Percentiles rank a stretch among this genome's conserved stretches.
These are phyloP conservation scores for Drosophila ambigua DNA, from an alignment of 1,140 invertebrate species.

Conservation along the genomic window DNA sequence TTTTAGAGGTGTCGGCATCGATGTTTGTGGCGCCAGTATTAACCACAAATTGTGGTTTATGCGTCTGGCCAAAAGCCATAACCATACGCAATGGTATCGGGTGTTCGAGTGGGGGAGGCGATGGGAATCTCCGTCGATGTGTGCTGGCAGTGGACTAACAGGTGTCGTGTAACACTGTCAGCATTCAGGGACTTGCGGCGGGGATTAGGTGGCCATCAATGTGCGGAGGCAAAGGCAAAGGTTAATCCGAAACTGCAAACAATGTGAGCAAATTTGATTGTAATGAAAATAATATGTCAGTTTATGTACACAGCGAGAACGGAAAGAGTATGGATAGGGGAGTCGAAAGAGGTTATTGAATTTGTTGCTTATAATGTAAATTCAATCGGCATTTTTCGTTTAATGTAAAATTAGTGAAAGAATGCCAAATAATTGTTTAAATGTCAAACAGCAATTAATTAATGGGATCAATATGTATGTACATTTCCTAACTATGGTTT, in stretches of 20 bases:
- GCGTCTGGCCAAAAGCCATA: constrained; percentile 51
- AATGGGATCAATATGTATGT: too few relatives aligned
- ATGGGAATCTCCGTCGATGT: too few relatives aligned
- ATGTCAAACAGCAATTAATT: too few relatives aligned
- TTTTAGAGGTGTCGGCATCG: constrained; percentile 41
- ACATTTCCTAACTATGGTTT: constrained; percentile 1
- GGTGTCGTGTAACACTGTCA: constrained; percentile 7
- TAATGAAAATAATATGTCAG: constrained; percentile 7
- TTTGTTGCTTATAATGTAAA: constrained; percentile 11
- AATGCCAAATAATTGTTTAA: too few relatives aligned
- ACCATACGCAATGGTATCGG: background rate
- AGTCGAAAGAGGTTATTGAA: constrained; percentile 3
- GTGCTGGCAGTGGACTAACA: constrained; percentile 15
- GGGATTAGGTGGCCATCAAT: too few relatives aligned
- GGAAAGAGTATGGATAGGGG: too few relatives aligned
- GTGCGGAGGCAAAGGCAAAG: background rate
- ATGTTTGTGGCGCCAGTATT: constrained; percentile 57
- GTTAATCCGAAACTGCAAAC: constrained; percentile 28
- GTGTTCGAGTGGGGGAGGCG: too few relatives aligned
- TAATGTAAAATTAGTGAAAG: too few relatives aligned
- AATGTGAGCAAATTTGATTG: constrained; percentile 23
- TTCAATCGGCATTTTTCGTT: too few relatives aligned
- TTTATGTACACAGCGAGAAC: background rate
- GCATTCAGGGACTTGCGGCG: too few relatives aligned
- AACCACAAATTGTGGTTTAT: constrained; percentile 68